Base-by-base conservation (phyloP, 1,140 invertebrate genomes). In the Drosophila parvula region DNA sequence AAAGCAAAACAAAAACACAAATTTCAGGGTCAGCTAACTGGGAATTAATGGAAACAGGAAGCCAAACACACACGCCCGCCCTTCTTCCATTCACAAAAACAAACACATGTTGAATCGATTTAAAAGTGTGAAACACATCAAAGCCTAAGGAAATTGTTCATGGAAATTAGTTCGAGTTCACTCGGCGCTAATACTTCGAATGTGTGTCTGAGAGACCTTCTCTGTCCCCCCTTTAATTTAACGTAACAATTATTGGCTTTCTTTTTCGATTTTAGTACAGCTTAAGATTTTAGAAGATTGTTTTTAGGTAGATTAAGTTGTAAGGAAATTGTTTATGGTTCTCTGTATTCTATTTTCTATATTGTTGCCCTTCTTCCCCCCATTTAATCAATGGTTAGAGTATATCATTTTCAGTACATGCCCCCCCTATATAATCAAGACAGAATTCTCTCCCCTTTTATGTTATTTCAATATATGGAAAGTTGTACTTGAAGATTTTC, bases 21-120 rank as follows among this genome's bases (percentile, higher is more conserved):
- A 47, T 67, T 68, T 76, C 74, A 76, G 74, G 74, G 74, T 68
- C 62, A 68, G 48, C 55, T 51, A 36, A 48, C 36, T 32, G 63
- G 48, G 43, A 34, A 57, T 51, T 65, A 75, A 75, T 75, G 44
- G 71, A 65, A 58, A 57, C 71, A 75, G 69, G 58, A 75, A 75
- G 60, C 34, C 38, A 41, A 43, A 40, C 36, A 16, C 5, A 5
- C 14, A 34, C 41, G 34, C 9, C 47, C 27, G 12, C 47, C 47
- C 4, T 12, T 5, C 18, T 8, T 16, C 16, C 45, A 34, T 6
- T 16, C 41, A 32, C 28, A 38, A 48, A 69, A 56, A 16, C 58
- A 63, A 43, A 64, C 73, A 75, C 73, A 64, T 75, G 73, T 58
- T 75, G 50, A 64, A 41, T 50, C 45, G 51, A 75, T 75, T 75